Evolutionary conservation across 2,113 vertebrate genomes (phyloP), one percentile per base, ranked within the genome.

Genomic region (Sturnira hondurensis): DNA sequence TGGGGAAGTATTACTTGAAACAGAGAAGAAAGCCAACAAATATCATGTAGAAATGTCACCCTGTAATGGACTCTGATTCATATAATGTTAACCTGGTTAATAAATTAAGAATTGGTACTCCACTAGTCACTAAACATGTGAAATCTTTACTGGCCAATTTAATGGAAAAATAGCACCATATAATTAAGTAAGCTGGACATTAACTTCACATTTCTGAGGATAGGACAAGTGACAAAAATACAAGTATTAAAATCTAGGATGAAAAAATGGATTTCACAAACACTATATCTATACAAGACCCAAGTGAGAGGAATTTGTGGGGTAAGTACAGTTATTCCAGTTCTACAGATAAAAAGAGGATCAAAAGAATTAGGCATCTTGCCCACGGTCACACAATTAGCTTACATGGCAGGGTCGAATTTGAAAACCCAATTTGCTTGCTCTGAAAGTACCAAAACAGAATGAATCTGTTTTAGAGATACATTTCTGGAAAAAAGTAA

Each of bases 401-500:
- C 65, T 89, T 56, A 78, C 12, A 2, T 54, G 86, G 36, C 43
- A 84, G 26, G 26, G 67, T 86, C 74, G 87, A 84, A 93, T 94
- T 87, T 93, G 82, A 84, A 94, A 97, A 91, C 45, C 12, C 93
- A 86, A 92, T 95, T 58, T 95, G 56, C 82, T 84, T 85, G 22
- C 52, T 87, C 50, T 74, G 28, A 74, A 67, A 95, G 63, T 63
- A 94, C 47, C 52, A 86, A 83, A 92, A 86, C 43, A 86, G 74
- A 92, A 95, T n/a, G 36, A 94, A 76, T 92, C 65, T 93, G 50
- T 95, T 86, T 84, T 52, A 84, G 70, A 83, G 22, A 80, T 28
- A 45, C 36, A 92, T 93, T 92, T 93, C 86, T n/a, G 41, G 43
- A 89, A 43, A 86, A 87, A 96, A 74, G 63, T 77, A 94, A 92